Evolutionary conservation across 1,140 invertebrate genomes (phyloP).

Genomic region (Bombus confusus): DNA sequence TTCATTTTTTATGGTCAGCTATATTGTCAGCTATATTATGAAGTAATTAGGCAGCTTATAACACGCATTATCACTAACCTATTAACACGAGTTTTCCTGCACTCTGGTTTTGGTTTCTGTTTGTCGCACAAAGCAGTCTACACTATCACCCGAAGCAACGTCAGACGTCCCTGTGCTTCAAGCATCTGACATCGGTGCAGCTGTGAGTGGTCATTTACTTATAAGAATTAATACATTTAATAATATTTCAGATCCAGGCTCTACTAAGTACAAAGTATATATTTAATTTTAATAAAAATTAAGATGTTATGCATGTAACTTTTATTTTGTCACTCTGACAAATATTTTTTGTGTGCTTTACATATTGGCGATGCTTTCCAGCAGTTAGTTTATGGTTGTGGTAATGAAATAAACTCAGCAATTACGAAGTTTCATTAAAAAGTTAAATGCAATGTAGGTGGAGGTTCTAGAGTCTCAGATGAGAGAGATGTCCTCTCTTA

Average conservation of each 20-base stretch:
- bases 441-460: constrained; percentile 81
- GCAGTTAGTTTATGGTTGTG: constrained; percentile 33
- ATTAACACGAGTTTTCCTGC: constrained; percentile 78
- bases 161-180: constrained; percentile 71
- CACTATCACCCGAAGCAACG: constrained; percentile 74
- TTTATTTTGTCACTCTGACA: neutral
- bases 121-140: constrained; percentile 78
- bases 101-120: constrained; percentile 81
- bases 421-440: neutral
- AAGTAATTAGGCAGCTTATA: constrained; percentile 42
- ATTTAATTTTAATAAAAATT: constrained; percentile 23
- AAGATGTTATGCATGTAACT: constrained; percentile 10
- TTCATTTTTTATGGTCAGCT: neutral
- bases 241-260: constrained; percentile 16
- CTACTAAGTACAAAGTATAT: constrained; percentile 14
- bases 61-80: constrained; percentile 76
- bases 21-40: constrained; percentile 3
- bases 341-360: constrained; percentile 47
- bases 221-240: constrained; percentile 35
- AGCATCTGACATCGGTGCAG: constrained; percentile 70
- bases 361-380: constrained; percentile 44
- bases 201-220: constrained; percentile 75
- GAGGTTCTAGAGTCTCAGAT: constrained; percentile 88
- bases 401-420: constrained; percentile 6
- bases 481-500: constrained; percentile 85